A percentile compares a stretch with the other conserved stretches of the same genome.
These are phyloP conservation scores for Laupala kohalensis DNA, from an alignment of 1,140 invertebrate genomes.

Conservation along the genomic window DNA sequence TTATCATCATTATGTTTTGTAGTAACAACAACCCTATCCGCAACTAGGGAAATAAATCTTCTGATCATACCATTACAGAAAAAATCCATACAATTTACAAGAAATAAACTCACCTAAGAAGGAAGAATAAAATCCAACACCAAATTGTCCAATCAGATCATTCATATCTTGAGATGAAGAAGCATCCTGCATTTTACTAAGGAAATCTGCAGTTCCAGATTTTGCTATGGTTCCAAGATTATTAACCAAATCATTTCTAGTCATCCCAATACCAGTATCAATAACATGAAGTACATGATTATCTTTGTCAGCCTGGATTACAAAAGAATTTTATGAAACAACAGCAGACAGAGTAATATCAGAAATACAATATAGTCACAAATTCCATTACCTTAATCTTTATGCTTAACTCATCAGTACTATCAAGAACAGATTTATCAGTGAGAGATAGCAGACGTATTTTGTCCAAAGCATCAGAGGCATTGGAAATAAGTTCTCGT, in stretches of 20 bases:
- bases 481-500: constrained; percentile 93
- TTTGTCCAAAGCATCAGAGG: constrained; percentile 90
- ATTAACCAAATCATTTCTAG: constrained; percentile 82
- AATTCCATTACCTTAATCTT: constrained; percentile 59
- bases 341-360: background rate
- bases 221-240: constrained; percentile 99
- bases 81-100: constrained; percentile 31
- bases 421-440: constrained; percentile 58
- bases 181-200: constrained; percentile 80
- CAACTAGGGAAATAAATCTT: constrained; percentile 8
- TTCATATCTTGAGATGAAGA: constrained; percentile 47
- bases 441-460: constrained; percentile 87
- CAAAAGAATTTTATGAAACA: background rate
- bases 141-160: constrained; percentile 91
- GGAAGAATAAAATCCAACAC: constrained; percentile 95
- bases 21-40: constrained; percentile 70
- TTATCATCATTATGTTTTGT: constrained; percentile 91
- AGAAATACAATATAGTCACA: background rate
- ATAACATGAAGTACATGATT: constrained; percentile 85
- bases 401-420: constrained; percentile 74
- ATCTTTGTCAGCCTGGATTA: constrained; percentile 74
- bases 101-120: constrained; percentile 54
- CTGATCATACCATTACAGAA: background rate
- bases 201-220: constrained; percentile 96
- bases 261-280: constrained; percentile 98